Percentiles rank a stretch among this genome's conserved stretches.
Evolutionary conservation across 2,113 vertebrate genomes (phyloP).

Genomic region (Taxidea taxus): DNA sequence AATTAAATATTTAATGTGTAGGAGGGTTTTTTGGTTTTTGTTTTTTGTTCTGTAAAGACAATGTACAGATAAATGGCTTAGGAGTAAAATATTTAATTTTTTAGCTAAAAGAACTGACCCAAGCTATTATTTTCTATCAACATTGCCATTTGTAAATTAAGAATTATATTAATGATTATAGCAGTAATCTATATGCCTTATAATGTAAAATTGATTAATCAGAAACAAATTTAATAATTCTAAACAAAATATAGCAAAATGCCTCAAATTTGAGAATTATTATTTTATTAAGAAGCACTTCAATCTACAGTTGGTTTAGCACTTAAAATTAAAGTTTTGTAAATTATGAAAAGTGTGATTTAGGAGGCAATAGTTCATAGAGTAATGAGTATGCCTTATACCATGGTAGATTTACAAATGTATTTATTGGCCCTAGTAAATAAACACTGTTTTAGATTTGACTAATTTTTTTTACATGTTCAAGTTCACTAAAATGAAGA

Average conservation of each 20-base stretch:
- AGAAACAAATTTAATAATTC: not conserved
- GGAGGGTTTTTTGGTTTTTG: not conserved
- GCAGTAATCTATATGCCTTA: not conserved
- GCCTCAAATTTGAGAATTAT: not conserved
- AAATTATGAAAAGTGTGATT: not conserved
- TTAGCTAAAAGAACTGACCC: not conserved
- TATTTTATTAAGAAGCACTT: not conserved
- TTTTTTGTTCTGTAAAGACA: not conserved
- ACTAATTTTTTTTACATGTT: not conserved
- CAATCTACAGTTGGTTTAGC: not conserved
- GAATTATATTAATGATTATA: not conserved
- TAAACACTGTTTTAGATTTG: not conserved
- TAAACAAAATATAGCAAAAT: slow-evolving; percentile 15
- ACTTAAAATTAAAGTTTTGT: slow-evolving; percentile 10
- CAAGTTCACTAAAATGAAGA: not conserved
- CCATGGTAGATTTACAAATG: not conserved
- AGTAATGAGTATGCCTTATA: not conserved
- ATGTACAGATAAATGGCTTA: not conserved
- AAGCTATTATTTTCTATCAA: not conserved
- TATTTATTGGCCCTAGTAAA: not conserved
- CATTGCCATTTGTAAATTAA: slow-evolving; percentile 5
- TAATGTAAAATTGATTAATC: not conserved
- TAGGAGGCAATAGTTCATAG: not conserved
- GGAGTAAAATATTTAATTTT: slow-evolving; percentile 28
- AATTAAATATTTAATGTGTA: slow-evolving; percentile 59